Conservation (phyloP, 1,140 invertebrate genomes). For the Phymastichus coffea region DNA sequence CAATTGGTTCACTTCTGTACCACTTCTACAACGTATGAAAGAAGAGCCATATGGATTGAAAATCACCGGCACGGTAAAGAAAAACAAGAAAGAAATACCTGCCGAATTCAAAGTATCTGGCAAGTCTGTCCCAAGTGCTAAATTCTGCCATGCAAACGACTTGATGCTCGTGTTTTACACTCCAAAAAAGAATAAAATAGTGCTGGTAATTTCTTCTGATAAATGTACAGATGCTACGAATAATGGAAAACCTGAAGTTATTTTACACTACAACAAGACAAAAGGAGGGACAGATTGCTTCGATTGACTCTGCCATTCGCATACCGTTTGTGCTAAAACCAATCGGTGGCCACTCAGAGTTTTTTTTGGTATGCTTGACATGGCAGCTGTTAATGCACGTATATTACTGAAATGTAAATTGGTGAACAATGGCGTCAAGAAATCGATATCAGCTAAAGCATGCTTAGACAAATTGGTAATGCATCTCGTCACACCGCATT, state of each 20-base stretch:
- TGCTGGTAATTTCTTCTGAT: conserved; percentile 43
- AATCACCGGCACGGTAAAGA: conserved; percentile 38
- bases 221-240: conserved; percentile 29
- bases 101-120: too few relatives aligned
- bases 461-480: too few relatives aligned
- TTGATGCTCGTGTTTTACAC: too few relatives aligned
- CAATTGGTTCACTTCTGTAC: conserved; percentile 50
- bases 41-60: conserved; percentile 38
- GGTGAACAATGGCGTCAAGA: neutral
- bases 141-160: too few relatives aligned
- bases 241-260: conserved; percentile 45
- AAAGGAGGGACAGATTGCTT: too few relatives aligned
- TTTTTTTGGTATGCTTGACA: conserved; percentile 34
- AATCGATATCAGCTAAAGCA: neutral
- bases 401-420: conserved; percentile 8
- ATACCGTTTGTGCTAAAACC: too few relatives aligned
- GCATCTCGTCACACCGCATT: conserved; percentile 11
- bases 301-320: too few relatives aligned
- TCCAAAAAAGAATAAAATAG: too few relatives aligned
- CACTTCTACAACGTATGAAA: conserved; percentile 33
- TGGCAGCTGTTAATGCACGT: conserved; percentile 26
- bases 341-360: conserved; percentile 36
- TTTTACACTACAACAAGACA: conserved; percentile 49
- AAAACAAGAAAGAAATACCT: too few relatives aligned
- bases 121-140: too few relatives aligned